phyloP scores from a whole-genome alignment of 2,888 invertebrate species.

The Mantis religiosa region DNA sequence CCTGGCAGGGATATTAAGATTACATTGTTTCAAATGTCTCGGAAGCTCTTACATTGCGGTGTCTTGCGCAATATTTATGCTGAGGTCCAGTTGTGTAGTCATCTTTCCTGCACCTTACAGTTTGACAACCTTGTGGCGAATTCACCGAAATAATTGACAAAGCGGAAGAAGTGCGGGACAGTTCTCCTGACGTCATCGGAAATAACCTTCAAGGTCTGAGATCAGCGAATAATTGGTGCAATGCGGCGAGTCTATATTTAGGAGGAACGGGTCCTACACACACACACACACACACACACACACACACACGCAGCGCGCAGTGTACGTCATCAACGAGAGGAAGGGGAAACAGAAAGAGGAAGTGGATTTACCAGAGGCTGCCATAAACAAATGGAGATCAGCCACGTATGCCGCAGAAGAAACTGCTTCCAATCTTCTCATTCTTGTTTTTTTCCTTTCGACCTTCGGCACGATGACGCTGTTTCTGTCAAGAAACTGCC shows the following conservation, averaged over 20 bases:
- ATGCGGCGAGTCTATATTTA: neutral
- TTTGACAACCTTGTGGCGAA: neutral
- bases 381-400: neutral
- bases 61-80: no score
- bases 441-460: neutral
- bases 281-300: no score
- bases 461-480: neutral
- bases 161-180: neutral
- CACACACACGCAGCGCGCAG: neutral
- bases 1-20: no score
- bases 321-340: neutral
- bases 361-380: neutral
- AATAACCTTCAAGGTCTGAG: neutral
- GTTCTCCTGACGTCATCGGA: neutral
- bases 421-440: neutral
- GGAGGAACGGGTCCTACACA: neutral
- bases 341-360: neutral
- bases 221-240: neutral
- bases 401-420: neutral
- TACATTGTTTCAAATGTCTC: no score
- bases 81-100: no score
- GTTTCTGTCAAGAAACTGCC: no score
- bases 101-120: neutral
- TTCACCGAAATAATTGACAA: neutral
- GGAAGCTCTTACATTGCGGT: no score